Evolutionary conservation across 2,888 invertebrate genomes (phyloP), one percentile per base, ranked within the genome.

Genomic region (Invenusta paracnida): DNA sequence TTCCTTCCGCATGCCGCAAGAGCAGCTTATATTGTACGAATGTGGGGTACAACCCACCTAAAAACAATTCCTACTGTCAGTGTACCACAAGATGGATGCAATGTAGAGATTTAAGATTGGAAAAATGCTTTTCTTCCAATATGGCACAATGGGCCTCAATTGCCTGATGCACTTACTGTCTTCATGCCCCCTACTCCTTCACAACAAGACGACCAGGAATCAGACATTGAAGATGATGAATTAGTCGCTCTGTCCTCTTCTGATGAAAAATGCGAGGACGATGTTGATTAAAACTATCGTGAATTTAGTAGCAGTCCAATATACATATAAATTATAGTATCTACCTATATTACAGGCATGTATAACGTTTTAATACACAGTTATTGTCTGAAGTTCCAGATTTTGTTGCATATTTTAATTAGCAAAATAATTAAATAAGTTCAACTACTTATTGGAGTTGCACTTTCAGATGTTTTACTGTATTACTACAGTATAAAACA

Each of bases 191-290:
- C 27, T 48, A 48, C 48, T 73, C 73, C 73, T 23, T 73, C 73
- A 73, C 73, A 73, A 73, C 23, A 73, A 23, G 73, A 73, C 17
- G 27, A 73, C 25, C 73, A 5, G 73, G 73, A 73, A 73, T 73
- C 73, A 73, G 73, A 73, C 73, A 73, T 73, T 73, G 73, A 73
- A 73, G 73, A n/a, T 23, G 73, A 73, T 73, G 73, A 73, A 23
- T 5, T 73, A 13, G 73, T 73, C 73, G 73, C 73, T 73, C 73
- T 73, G 27, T n/a, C 73, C 17, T 23, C 23, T 73, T 73, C 73
- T 73, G 73, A 73, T 73, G 73, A 73, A 73, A 23, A 73, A 73
- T 73, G 27, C 73, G 73, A 73, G 73, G 25, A 73, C 23, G 73
- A 73, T 73, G 73, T 73, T 73, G 27, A 73, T 73, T 73, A 25